Percentiles rank a stretch among this genome's conserved stretches.
Evolutionary conservation across 2,797 vertebrate genomes (phyloP).

Genomic region (Chanos chanos): DNA sequence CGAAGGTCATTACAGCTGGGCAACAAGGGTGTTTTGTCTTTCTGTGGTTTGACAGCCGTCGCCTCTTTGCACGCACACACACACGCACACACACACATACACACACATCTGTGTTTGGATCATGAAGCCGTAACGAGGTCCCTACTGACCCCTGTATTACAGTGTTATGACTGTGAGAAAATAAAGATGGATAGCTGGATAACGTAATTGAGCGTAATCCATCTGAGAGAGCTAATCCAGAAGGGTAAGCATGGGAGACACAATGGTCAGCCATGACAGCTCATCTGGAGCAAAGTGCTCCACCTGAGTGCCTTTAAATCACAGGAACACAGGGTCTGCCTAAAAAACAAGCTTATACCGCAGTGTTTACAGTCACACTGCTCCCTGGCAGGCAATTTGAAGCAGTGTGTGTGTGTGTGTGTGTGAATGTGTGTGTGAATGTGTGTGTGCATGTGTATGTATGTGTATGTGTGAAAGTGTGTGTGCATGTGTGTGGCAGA

Average conservation of each 20-base stretch:
- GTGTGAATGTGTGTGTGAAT: background rate
- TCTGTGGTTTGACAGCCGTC: background rate
- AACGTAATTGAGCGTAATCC: too few species aligned
- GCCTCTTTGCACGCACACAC: slow-evolving; percentile 19
- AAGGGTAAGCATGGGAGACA: too few species aligned
- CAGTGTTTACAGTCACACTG: too few species aligned
- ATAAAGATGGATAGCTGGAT: background rate
- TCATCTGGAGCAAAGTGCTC: too few species aligned
- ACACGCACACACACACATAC: slow-evolving; percentile 4
- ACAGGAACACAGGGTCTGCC: too few species aligned
- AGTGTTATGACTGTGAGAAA: background rate
- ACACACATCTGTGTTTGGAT: background rate
- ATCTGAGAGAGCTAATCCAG: too few species aligned
- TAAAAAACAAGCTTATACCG: too few species aligned
- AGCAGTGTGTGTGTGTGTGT: background rate
- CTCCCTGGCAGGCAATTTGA: too few species aligned
- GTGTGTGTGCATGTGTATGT: background rate
- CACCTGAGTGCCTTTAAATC: too few species aligned
- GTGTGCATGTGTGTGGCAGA: too few species aligned
- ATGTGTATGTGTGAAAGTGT: background rate
- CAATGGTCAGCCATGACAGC: too few species aligned
- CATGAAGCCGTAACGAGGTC: background rate
- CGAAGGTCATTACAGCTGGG: background rate
- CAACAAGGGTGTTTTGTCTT: background rate
- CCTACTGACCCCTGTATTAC: background rate